phyloP scores from a whole-genome alignment of 2,113 vertebrate genomes.

The Tachysurus fulvidraco region DNA sequence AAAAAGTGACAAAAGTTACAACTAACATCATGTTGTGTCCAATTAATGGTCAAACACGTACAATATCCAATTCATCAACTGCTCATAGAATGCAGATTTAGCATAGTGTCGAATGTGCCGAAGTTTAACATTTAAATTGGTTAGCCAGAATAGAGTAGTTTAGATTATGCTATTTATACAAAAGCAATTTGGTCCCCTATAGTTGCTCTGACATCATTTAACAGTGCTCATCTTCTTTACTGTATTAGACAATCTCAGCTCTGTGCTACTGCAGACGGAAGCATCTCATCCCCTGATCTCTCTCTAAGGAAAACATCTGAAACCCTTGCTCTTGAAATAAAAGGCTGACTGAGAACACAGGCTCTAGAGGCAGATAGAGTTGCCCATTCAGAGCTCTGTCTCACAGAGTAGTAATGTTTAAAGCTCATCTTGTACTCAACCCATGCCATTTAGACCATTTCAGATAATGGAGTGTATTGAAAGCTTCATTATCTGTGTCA shows the following conservation, averaged over 20 bases:
- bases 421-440: slow-evolving; percentile 30
- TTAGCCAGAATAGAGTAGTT: not conserved
- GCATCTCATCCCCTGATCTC: slow-evolving; percentile 53
- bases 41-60: not conserved
- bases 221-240: slow-evolving; percentile 38
- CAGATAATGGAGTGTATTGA: slow-evolving; percentile 46
- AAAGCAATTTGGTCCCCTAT: slow-evolving; percentile 18
- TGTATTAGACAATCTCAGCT: slow-evolving; percentile 50
- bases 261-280: slow-evolving; percentile 44
- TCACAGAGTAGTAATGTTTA: slow-evolving; percentile 41
- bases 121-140: not conserved
- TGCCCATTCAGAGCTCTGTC: slow-evolving; percentile 56
- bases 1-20: not conserved
- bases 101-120: not conserved
- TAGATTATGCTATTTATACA: not conserved
- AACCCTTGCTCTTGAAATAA: slow-evolving; percentile 46
- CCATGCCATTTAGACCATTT: slow-evolving; percentile 49
- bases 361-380: slow-evolving; percentile 59
- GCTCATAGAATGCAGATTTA: not conserved
- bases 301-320: slow-evolving; percentile 46
- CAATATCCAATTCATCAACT: not conserved
- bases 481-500: slow-evolving; percentile 46
- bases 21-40: not conserved
- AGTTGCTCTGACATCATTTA: slow-evolving; percentile 31
- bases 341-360: slow-evolving; percentile 47